Base-by-base conservation (phyloP, 2,797 vertebrate species). In the Emydoidea blandingii region DNA sequence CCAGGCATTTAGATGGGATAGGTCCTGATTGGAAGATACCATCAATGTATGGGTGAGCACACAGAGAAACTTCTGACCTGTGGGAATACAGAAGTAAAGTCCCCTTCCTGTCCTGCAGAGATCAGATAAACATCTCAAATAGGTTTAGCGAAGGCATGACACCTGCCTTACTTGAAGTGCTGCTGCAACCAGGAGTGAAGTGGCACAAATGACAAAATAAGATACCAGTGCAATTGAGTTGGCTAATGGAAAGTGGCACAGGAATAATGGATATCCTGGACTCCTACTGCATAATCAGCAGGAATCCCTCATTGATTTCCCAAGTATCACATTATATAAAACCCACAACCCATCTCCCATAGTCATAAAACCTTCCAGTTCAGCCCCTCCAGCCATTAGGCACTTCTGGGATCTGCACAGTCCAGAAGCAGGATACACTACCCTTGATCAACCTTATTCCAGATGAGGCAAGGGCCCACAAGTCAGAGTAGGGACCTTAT, bases 131-230 rank as follows among this genome's bases (percentile, higher is more conserved):
- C 0, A 1, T 34, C 44, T 12, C 31, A 5, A 72, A 79, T 31
- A 80, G 6, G 86, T 90, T 44, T 81, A 84, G 68, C 9, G 27
- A 83, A 57, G 82, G 84, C 44, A 79, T 65, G 86, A 84, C 85
- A 81, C 59, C 41, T 87, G 72, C 83, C 92, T 92, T 65, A 96
- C 94, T 95, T 92, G 94, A 89, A 81, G 76, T 88, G 87, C 79
- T 49, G 5, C 0, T 41, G 76, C 49, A 92, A 84, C 29, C 91
- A 80, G 88, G 86, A 94, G 50, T 2, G 52, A 72, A 85, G 49
- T 0, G 47, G 83, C 54, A 89, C 86, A 86, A 83, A 37, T 41
- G 78, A 21, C 3, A 85, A 79, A 89, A 19, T 4, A 37, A 34
- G 86, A 72, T 76, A 93, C 50, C 50, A 74, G 74, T 5, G 10